A percentile compares a stretch with the other conserved stretches of the same genome.
phyloP scores from a whole-genome alignment of 2,888 invertebrate genomes.

The Anarsia innoxiella region DNA sequence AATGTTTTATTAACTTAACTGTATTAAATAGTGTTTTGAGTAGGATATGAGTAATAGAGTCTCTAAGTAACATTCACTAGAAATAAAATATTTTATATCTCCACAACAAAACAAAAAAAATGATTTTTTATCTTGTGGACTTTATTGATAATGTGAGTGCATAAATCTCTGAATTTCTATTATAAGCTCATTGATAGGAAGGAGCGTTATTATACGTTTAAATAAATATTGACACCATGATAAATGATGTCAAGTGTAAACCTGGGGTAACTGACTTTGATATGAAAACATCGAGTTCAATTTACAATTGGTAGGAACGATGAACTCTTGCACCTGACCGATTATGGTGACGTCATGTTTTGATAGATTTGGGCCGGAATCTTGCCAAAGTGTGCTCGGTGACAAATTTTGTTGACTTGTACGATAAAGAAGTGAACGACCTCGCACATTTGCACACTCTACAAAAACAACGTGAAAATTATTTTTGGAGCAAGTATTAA shows the following conservation, averaged over 20 bases:
- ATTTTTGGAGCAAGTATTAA: too few species aligned
- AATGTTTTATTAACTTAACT: too few species aligned
- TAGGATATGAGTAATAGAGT: too few species aligned
- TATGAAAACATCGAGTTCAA: slow-evolving; percentile 7
- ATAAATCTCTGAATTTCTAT: too few species aligned
- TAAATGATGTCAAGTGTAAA: slow-evolving; percentile 8
- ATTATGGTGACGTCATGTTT: slow-evolving; percentile 12
- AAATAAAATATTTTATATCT: too few species aligned
- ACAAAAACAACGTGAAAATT: background rate
- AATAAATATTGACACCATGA: slow-evolving; percentile 10
- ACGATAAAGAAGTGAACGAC: slow-evolving; percentile 60
- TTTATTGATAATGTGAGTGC: too few species aligned
- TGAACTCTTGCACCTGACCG: slow-evolving; percentile 14
- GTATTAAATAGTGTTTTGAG: too few species aligned
- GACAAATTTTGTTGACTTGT: slow-evolving; percentile 33
- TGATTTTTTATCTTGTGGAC: too few species aligned
- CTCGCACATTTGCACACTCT: slow-evolving; percentile 21
- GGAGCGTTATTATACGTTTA: background rate
- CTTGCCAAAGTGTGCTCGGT: slow-evolving; percentile 17
- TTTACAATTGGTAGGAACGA: slow-evolving; percentile 3
- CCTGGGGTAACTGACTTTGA: slow-evolving; percentile 4
- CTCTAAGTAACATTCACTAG: too few species aligned
- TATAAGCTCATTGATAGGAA: too few species aligned
- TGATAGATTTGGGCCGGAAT: slow-evolving; percentile 3
- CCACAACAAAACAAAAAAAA: too few species aligned